Percentiles rank a stretch among this genome's conserved stretches.
These are phyloP conservation scores for Dichetophora obliterata DNA, from an alignment of 2,888 invertebrate species.

Conservation along the genomic window DNA sequence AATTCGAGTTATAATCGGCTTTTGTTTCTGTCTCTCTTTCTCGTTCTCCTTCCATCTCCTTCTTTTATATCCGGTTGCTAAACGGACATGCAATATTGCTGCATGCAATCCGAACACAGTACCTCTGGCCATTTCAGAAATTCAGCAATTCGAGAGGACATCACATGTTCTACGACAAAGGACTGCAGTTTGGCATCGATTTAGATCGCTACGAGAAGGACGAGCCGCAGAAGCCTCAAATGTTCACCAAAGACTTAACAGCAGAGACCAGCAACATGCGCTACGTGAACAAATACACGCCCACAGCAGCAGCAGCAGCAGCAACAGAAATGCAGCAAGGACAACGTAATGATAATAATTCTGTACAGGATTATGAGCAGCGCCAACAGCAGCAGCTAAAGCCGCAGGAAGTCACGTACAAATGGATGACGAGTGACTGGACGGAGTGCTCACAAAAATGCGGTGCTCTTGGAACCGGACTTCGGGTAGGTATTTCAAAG, in stretches of 20 bases:
- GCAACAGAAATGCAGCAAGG: slow-evolving; percentile 26
- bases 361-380: slow-evolving; percentile 39
- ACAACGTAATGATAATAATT: slow-evolving; percentile 38
- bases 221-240: slow-evolving; percentile 59
- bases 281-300: slow-evolving; percentile 38
- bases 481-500: slow-evolving; percentile 60
- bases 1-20: slow-evolving; percentile 28
- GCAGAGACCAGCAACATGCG: slow-evolving; percentile 30
- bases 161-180: slow-evolving; percentile 73
- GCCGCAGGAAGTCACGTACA: slow-evolving; percentile 72
- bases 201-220: slow-evolving; percentile 66
- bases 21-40: slow-evolving; percentile 17
- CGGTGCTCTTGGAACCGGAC: slow-evolving; percentile 77
- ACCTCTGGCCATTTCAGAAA: slow-evolving; percentile 86
- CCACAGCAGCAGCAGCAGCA: slow-evolving; percentile 26
- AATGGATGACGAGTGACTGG: slow-evolving; percentile 89
- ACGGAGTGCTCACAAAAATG: slow-evolving; percentile 87
- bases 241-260: slow-evolving; percentile 52
- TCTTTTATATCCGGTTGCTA: slow-evolving; percentile 3
- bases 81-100: slow-evolving; percentile 1
- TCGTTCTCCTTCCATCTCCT: neutral
- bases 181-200: slow-evolving; percentile 69
- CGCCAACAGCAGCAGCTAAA: slow-evolving; percentile 45
- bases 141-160: slow-evolving; percentile 80
- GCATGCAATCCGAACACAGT: slow-evolving; percentile 70